Evolutionary conservation across 1,140 invertebrate genomes (phyloP).

Genomic region (Penaeus japonicus): DNA sequence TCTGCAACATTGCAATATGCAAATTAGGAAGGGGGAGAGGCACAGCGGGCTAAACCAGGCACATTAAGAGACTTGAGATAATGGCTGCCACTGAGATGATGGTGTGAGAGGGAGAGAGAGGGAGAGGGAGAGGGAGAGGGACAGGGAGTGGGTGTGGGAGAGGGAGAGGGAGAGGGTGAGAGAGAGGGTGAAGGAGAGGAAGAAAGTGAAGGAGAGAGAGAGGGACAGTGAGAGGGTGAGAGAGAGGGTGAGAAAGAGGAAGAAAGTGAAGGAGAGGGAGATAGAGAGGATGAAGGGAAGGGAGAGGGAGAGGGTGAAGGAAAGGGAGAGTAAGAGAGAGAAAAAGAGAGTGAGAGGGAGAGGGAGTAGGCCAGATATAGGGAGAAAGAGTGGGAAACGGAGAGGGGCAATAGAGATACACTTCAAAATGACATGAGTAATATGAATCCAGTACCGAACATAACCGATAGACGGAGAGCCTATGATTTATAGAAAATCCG

Average conservation of each 20-base stretch:
- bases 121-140: constrained; percentile 22
- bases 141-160: constrained; percentile 3
- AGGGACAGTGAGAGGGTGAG: constrained; percentile 9
- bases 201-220: constrained; percentile 6
- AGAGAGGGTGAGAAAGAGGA: not conserved
- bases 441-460: too few relatives aligned
- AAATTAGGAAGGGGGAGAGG: constrained; percentile 38
- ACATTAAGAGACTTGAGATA: constrained; percentile 24
- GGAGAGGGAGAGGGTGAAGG: not conserved
- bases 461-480: too few relatives aligned
- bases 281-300: constrained; percentile 3
- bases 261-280: constrained; percentile 6
- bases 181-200: constrained; percentile 7
- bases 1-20: constrained; percentile 55
- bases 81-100: not conserved
- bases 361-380: not conserved
- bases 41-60: not conserved
- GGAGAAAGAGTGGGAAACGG: not conserved
- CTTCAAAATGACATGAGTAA: too few relatives aligned
- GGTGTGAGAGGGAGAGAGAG: not conserved
- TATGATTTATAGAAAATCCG: too few relatives aligned
- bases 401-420: too few relatives aligned
- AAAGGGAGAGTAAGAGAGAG: constrained; percentile 6
- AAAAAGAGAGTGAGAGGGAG: constrained; percentile 20
- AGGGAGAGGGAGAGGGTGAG: not conserved